These are phyloP conservation scores for Progne subis DNA, from an alignment of 2,113 vertebrate species.

Conservation along the genomic window DNA sequence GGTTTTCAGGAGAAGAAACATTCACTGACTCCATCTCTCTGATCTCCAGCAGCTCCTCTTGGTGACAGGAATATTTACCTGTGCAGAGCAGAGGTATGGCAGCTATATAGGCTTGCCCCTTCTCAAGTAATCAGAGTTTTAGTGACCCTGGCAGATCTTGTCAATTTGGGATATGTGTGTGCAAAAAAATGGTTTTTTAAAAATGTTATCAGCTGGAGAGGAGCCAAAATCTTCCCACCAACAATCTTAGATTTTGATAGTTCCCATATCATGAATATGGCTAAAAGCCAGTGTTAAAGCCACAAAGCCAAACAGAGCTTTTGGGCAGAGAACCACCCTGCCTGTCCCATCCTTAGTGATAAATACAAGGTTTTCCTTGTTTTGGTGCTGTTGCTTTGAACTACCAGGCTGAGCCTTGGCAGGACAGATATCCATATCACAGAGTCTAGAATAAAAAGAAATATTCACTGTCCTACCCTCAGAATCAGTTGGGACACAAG, in stretches of 20 bases:
- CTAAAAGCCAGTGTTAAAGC: neutral
- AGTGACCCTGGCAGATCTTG: neutral
- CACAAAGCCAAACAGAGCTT: neutral
- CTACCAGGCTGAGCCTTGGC: neutral
- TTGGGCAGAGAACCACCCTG: neutral
- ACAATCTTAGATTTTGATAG: neutral
- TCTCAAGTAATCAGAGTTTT: neutral
- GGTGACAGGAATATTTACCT: neutral
- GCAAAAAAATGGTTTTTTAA: neutral
- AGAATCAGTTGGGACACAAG: neutral
- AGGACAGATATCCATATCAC: neutral
- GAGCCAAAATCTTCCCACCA: neutral
- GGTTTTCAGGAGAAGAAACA: neutral
- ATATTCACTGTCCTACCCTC: neutral
- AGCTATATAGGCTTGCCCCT: neutral
- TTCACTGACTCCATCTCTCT: neutral
- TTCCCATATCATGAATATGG: neutral
- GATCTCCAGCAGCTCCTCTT: neutral
- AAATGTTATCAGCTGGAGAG: neutral
- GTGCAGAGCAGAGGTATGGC: neutral
- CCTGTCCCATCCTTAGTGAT: neutral
- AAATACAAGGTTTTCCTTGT: neutral
- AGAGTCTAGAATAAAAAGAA: neutral
- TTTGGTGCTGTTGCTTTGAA: neutral
- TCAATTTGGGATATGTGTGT: neutral